Conservation (phyloP, 2,797 vertebrate species). For the Nyctalus aviator region DNA sequence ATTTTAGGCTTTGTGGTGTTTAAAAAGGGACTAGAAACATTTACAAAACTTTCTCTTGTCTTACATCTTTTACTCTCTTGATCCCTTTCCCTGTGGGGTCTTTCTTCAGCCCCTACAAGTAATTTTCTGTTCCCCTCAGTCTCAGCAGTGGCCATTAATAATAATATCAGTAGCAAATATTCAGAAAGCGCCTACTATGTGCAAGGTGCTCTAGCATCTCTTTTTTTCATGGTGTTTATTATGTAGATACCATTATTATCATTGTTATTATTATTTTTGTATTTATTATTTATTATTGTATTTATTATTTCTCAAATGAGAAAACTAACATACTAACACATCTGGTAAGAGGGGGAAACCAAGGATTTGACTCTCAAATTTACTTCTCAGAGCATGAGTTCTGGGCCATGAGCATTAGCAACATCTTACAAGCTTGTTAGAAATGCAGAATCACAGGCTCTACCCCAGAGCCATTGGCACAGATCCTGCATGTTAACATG, state of each 20-base stretch:
- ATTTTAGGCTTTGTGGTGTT: conserved; percentile 46
- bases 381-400: background rate
- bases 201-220: background rate
- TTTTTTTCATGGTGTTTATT: background rate
- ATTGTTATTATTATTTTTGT: background rate
- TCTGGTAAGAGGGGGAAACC: background rate
- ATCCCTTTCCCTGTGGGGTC: background rate
- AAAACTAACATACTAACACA: background rate
- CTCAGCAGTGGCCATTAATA: background rate
- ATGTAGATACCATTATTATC: background rate
- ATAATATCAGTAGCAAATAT: background rate
- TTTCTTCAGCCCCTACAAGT: background rate
- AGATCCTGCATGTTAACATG: background rate
- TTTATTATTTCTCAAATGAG: background rate
- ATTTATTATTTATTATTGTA: background rate
- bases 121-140: background rate
- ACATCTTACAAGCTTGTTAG: background rate
- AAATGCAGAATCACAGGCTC: background rate
- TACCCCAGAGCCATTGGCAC: background rate
- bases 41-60: conserved; percentile 3
- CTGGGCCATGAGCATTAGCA: background rate
- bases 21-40: background rate
- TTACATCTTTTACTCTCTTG: background rate
- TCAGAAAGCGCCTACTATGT: background rate
- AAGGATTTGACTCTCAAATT: background rate